phyloP scores from a whole-genome alignment of 2,797 vertebrate genomes.

The Galago senegalensis region DNA sequence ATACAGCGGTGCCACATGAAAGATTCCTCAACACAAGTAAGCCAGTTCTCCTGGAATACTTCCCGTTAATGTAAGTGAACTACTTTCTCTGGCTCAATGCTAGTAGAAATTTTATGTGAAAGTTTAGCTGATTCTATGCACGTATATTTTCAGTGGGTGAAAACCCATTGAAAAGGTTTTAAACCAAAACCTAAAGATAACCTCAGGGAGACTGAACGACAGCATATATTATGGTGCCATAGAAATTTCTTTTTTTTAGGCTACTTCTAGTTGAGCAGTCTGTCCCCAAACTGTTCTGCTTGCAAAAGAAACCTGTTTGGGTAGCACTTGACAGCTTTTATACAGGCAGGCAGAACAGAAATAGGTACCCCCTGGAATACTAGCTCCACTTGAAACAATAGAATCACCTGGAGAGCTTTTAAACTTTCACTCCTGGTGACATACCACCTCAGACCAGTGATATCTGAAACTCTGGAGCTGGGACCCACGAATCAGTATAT shows the following conservation, averaged over 20 bases:
- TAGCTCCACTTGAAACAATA: not conserved
- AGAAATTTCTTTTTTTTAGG: conserved; percentile 14
- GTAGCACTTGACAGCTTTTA: not conserved
- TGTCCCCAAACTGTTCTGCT: not conserved
- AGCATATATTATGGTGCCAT: not conserved
- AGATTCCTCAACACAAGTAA: not conserved
- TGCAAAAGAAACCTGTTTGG: conserved; percentile 29
- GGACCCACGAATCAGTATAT: not conserved
- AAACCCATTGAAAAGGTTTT: conserved; percentile 42
- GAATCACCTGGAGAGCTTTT: not conserved
- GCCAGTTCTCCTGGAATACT: not conserved
- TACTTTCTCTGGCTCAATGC: not conserved
- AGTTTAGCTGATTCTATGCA: not conserved
- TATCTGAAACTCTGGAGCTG: not conserved
- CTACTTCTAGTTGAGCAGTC: not conserved
- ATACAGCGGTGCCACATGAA: not conserved
- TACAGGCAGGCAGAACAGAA: conserved; percentile 25
- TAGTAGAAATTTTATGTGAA: conserved; percentile 13
- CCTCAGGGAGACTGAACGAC: not conserved
- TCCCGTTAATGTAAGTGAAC: conserved; percentile 1
- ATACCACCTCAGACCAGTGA: not conserved
- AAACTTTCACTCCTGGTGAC: not conserved
- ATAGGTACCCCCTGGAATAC: not conserved
- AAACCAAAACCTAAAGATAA: not conserved
- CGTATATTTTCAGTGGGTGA: not conserved